Conservation (phyloP, 2,113 vertebrate species). For the Riparia riparia region DNA sequence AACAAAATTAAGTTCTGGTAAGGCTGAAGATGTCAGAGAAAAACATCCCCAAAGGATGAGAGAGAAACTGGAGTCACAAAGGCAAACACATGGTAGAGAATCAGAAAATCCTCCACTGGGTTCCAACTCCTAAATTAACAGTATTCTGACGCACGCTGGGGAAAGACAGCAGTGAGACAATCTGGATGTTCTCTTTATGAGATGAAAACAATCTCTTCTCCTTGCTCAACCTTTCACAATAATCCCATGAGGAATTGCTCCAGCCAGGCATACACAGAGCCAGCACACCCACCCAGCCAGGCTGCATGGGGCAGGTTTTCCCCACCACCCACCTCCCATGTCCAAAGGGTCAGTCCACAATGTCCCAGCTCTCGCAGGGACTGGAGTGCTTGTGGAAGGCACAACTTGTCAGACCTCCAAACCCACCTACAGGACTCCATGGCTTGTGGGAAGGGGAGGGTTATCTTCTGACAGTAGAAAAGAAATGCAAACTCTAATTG, state of each 20-base stretch:
- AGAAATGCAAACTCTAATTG: neutral
- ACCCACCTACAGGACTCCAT: neutral
- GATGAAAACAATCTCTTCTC: constrained; percentile 8
- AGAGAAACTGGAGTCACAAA: constrained; percentile 19
- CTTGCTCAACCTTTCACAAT: neutral
- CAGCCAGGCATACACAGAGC: neutral
- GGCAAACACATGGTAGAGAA: constrained; percentile 20
- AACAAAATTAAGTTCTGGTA: constrained; percentile 3
- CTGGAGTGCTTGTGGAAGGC: neutral
- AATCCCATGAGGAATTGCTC: neutral
- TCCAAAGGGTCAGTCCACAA: neutral
- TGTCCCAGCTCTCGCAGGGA: neutral
- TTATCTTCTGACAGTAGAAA: neutral
- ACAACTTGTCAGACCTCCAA: neutral
- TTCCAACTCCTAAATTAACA: constrained; percentile 24
- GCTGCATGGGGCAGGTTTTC: neutral
- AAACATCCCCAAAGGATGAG: neutral
- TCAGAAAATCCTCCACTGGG: neutral
- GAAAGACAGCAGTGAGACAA: neutral
- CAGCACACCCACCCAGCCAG: neutral
- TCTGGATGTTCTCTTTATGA: neutral
- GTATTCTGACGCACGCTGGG: neutral
- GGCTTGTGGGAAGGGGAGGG: neutral
- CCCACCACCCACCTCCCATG: neutral
- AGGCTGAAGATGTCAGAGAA: neutral